Conservation (phyloP, 1,140 invertebrate genomes). For the Drosophila pallidifrons region DNA sequence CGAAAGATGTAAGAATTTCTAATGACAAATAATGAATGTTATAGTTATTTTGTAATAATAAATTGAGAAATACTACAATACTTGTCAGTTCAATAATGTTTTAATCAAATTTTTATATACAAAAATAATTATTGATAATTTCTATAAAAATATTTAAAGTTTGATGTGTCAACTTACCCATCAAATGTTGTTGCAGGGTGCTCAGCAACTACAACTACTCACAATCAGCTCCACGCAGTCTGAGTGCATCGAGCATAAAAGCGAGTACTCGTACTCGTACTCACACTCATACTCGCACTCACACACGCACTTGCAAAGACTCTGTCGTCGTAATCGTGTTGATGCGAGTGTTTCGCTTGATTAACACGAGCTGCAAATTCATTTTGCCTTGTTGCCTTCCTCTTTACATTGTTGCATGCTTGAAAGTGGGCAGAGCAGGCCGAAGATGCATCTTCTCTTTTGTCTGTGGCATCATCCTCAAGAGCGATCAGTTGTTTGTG, state of each 20-base stretch:
- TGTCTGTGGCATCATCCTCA: constrained; percentile 29
- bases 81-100: too few relatives aligned
- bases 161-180: constrained; percentile 6
- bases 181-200: constrained; percentile 35
- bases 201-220: constrained; percentile 25
- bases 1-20: too few relatives aligned
- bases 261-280: constrained; percentile 37
- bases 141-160: not conserved
- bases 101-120: too few relatives aligned
- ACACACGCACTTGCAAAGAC: constrained; percentile 11
- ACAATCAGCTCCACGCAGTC: constrained; percentile 73
- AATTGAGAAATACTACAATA: too few relatives aligned
- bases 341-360: constrained; percentile 66
- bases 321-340: constrained; percentile 16
- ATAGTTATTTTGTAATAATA: too few relatives aligned
- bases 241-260: constrained; percentile 59
- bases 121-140: too few relatives aligned
- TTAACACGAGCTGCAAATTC: constrained; percentile 80
- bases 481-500: not conserved
- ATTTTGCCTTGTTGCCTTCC: constrained; percentile 70
- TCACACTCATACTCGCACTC: not conserved
- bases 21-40: too few relatives aligned
- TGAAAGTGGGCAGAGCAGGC: constrained; percentile 26
- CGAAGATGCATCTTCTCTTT: constrained; percentile 32
- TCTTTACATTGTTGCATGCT: constrained; percentile 14